Evolutionary conservation across 2,113 vertebrate species (phyloP).

Genomic region (Setophaga coronata): DNA sequence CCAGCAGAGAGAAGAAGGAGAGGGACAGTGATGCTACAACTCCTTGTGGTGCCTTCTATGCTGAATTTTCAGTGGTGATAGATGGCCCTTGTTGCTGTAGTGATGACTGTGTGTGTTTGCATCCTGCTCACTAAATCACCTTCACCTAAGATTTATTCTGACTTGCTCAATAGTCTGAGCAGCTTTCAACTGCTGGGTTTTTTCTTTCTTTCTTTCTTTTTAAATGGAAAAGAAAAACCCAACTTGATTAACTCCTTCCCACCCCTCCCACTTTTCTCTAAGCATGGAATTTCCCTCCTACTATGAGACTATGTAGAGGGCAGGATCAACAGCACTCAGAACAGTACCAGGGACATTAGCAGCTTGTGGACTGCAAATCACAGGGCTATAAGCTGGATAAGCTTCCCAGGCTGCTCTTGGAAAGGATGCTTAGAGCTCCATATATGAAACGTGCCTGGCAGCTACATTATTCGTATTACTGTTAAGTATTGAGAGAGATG

Average conservation of each 20-base stretch:
- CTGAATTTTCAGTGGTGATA: neutral
- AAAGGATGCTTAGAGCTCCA: neutral
- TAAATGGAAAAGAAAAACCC: neutral
- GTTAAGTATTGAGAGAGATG: neutral
- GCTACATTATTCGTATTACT: neutral
- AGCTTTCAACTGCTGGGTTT: neutral
- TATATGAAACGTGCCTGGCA: neutral
- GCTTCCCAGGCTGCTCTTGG: neutral
- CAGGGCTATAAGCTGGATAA: neutral
- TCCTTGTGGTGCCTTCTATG: neutral
- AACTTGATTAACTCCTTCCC: conserved; percentile 3
- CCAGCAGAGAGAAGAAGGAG: neutral
- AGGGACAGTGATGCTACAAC: neutral
- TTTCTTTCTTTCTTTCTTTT: neutral
- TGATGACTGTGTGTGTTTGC: neutral
- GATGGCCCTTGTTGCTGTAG: neutral
- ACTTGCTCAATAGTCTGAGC: neutral
- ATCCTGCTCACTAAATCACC: neutral
- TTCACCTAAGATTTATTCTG: conserved; percentile 8
- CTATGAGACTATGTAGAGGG: neutral
- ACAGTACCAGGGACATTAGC: neutral
- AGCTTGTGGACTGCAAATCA: neutral
- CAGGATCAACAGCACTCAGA: neutral
- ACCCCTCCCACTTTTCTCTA: neutral
- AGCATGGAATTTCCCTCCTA: neutral